These are phyloP conservation scores for Diplodus puntazzo DNA, from an alignment of 2,797 vertebrate genomes.

Conservation along the genomic window DNA sequence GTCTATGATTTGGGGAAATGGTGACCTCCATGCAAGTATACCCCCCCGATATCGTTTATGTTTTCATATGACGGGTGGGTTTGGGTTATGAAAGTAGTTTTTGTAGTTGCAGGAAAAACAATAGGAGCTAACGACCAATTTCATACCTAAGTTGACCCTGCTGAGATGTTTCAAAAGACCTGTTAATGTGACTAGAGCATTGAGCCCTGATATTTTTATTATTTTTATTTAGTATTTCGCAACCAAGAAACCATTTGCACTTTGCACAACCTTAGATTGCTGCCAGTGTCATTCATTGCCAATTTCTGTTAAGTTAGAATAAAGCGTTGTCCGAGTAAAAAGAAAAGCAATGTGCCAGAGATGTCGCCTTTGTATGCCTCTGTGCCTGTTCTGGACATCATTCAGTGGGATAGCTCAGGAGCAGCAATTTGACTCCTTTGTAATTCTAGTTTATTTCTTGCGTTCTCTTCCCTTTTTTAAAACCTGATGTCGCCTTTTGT, in stretches of 20 bases:
- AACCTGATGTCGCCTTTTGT: not conserved
- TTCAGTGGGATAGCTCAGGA: no score
- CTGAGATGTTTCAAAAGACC: not conserved
- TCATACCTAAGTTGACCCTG: not conserved
- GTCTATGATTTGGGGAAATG: slow-evolving; percentile 11
- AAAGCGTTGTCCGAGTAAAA: not conserved
- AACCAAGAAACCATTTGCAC: not conserved
- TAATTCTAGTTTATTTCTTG: no score
- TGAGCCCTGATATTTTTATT: not conserved
- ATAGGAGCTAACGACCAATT: not conserved
- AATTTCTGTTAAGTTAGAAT: not conserved
- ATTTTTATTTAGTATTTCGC: not conserved
- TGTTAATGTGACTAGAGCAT: not conserved
- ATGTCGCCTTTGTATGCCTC: not conserved
- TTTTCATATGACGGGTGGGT: slow-evolving; percentile 10
- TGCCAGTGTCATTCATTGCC: not conserved
- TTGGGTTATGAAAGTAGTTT: not conserved
- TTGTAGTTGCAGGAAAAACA: not conserved
- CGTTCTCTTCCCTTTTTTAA: not conserved
- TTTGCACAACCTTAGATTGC: not conserved
- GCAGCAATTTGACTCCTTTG: no score
- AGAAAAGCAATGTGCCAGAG: not conserved
- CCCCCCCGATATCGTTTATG: not conserved
- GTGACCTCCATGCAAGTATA: not conserved
- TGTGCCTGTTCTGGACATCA: no score